Percentiles rank a stretch among this genome's conserved stretches.
phyloP scores from a whole-genome alignment of 23 tunicate species.

The Styela plicata region DNA sequence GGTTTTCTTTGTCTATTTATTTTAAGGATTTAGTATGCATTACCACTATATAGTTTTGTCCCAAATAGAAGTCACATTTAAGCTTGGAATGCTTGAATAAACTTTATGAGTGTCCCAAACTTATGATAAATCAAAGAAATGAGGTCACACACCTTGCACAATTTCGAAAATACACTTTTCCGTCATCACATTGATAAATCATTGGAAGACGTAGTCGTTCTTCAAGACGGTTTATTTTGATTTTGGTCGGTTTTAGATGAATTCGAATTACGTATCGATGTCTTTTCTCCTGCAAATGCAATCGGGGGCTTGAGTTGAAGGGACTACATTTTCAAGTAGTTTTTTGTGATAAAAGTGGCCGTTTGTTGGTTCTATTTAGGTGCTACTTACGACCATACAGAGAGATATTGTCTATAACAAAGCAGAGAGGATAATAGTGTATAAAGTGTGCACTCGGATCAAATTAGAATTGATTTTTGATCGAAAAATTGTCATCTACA shows the following conservation, averaged over 20 bases:
- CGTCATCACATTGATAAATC: background rate
- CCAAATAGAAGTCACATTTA: background rate
- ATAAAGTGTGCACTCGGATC: no score
- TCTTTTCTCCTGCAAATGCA: background rate
- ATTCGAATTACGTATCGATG: background rate
- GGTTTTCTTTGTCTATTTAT: background rate
- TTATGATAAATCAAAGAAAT: background rate
- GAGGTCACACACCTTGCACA: background rate
- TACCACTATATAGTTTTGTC: background rate
- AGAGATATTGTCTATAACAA: no score
- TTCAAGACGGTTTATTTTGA: no score
- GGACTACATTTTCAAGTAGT: no score
- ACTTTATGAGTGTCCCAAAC: background rate
- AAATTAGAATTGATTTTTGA: no score
- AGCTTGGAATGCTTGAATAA: background rate
- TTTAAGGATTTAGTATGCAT: background rate
- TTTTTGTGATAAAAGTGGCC: no score
- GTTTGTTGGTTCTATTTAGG: no score
- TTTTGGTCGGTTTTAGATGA: background rate
- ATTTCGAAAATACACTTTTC: background rate
- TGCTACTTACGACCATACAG: no score
- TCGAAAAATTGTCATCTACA: no score
- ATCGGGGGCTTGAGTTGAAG: no score
- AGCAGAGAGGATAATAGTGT: no score
- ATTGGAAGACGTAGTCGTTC: background rate